These are phyloP conservation scores for Geopemphigus sp. DNA, from an alignment of 1,140 invertebrate species.

Conservation along the genomic window DNA sequence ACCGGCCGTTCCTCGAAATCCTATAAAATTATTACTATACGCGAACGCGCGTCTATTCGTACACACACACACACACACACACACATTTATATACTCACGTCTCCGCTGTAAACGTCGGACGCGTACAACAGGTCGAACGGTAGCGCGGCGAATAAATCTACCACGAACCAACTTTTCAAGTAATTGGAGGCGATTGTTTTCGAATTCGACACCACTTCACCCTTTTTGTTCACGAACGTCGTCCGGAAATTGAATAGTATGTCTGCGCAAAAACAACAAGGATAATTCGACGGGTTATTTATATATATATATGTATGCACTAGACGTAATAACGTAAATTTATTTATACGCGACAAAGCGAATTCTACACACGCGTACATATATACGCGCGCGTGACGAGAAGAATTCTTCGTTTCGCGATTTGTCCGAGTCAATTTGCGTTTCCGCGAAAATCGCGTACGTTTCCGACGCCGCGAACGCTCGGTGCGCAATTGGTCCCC, in stretches of 20 bases:
- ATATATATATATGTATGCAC: too few species aligned
- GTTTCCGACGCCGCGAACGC: too few species aligned
- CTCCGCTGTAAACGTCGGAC: slow-evolving; percentile 77
- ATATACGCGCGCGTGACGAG: too few species aligned
- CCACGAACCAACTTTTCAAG: slow-evolving; percentile 91
- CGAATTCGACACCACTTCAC: slow-evolving; percentile 94
- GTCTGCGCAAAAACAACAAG: slow-evolving; percentile 70
- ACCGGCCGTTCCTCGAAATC: neutral
- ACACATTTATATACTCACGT: slow-evolving; percentile 69
- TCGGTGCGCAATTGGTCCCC: too few species aligned
- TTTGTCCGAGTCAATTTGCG: too few species aligned
- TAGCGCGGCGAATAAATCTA: slow-evolving; percentile 90
- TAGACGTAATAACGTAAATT: too few species aligned
- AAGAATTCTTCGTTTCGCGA: too few species aligned
- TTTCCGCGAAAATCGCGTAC: too few species aligned
- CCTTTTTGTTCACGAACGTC: slow-evolving; percentile 97
- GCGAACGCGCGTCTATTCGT: neutral
- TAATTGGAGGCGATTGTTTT: slow-evolving; percentile 87
- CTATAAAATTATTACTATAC: neutral
- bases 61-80: neutral
- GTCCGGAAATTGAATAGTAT: slow-evolving; percentile 98
- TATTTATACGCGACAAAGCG: too few species aligned
- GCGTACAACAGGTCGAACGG: slow-evolving; percentile 95
- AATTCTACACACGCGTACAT: too few species aligned
- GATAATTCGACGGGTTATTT: too few species aligned